Conservation (phyloP, 1,140 invertebrate species). For the Drosophila sucinea region DNA sequence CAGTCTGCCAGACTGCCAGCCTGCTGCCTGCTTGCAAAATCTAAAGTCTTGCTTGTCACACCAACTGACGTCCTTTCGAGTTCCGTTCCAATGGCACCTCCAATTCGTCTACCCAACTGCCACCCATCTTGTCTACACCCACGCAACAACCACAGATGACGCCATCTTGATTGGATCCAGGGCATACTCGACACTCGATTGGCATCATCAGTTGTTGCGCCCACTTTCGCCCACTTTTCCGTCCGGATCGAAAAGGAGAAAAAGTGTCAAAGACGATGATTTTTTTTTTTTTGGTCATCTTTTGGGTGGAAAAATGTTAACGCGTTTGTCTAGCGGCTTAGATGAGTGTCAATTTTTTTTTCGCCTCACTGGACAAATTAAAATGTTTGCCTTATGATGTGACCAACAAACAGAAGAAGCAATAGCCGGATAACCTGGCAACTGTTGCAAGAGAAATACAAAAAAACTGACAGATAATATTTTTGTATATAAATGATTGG, state of each 20-base stretch:
- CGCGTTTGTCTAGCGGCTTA: conserved; percentile 58
- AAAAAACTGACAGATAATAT: conserved; percentile 5
- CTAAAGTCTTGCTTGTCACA: conserved; percentile 67
- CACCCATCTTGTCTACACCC: not conserved
- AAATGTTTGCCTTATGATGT: conserved; percentile 75
- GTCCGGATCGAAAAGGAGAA: not conserved
- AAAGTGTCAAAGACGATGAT: conserved; percentile 33
- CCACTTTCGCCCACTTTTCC: conserved; percentile 5
- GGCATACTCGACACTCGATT: conserved; percentile 46
- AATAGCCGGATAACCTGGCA: conserved; percentile 18
- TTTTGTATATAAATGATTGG: conserved; percentile 2
- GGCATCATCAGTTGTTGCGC: conserved; percentile 46
- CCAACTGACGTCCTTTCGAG: conserved; percentile 63
- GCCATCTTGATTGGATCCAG: conserved; percentile 33
- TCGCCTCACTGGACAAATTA: conserved; percentile 59
- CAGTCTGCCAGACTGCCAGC: not conserved
- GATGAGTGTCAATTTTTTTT: conserved; percentile 71
- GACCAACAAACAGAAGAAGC: conserved; percentile 37
- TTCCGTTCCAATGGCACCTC: conserved; percentile 19
- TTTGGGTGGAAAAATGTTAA: not conserved
- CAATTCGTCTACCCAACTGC: not conserved
- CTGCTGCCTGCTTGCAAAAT: conserved; percentile 22
- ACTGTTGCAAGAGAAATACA: conserved; percentile 7
- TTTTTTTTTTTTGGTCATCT: conserved; percentile 39
- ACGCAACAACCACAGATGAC: conserved; percentile 18